Evolutionary conservation across 1,140 invertebrate genomes (phyloP).

Genomic region (Rhopalosiphum padi): DNA sequence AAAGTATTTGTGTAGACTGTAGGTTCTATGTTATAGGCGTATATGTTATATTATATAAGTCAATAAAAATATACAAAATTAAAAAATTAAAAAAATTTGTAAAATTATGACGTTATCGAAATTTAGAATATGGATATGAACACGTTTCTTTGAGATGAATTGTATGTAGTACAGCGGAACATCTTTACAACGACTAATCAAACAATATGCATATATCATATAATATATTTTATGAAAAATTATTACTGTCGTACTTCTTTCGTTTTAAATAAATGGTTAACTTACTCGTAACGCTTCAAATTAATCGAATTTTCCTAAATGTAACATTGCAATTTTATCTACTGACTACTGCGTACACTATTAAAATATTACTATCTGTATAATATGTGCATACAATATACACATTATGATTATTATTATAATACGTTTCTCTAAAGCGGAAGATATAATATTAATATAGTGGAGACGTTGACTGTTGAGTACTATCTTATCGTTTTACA

Average conservation of each 20-base stretch:
- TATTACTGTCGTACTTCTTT: neutral
- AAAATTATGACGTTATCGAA: neutral
- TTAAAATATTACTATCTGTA: neutral
- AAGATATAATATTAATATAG: neutral
- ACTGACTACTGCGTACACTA: neutral
- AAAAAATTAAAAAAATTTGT: neutral
- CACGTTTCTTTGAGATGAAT: neutral
- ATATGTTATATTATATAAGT: too few species aligned
- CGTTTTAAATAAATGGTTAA: neutral
- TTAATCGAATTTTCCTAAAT: neutral
- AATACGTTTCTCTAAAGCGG: neutral
- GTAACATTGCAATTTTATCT: neutral
- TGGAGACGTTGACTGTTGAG: neutral
- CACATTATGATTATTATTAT: neutral
- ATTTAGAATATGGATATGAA: too few species aligned
- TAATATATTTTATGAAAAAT: neutral
- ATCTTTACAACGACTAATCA: neutral
- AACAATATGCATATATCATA: neutral
- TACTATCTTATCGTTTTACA: neutral
- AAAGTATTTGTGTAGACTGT: neutral
- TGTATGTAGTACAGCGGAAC: too few species aligned
- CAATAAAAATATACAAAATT: neutral
- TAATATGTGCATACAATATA: neutral
- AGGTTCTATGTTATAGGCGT: too few species aligned
- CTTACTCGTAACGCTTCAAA: neutral